These are phyloP conservation scores for Agriopis aurantiaria DNA, from an alignment of 2,888 invertebrate species.

Conservation along the genomic window DNA sequence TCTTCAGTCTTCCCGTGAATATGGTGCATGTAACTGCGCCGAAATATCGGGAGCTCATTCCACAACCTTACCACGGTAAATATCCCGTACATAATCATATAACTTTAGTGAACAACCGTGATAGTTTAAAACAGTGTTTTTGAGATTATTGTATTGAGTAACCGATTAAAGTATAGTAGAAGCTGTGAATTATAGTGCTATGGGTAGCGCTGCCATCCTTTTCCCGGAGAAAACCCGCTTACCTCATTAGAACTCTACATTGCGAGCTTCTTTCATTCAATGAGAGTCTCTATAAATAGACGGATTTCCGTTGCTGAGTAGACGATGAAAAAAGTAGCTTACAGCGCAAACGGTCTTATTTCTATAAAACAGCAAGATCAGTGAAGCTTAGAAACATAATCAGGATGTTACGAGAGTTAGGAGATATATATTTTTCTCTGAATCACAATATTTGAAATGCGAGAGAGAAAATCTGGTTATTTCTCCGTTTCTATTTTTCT, in stretches of 20 bases:
- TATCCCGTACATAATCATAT: too few relatives aligned
- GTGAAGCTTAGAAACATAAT: not conserved
- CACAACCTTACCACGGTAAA: too few relatives aligned
- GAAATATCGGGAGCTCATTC: too few relatives aligned
- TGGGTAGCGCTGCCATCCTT: not conserved
- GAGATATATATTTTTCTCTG: not conserved
- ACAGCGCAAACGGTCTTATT: slow-evolving; percentile 1
- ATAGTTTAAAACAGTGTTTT: too few relatives aligned
- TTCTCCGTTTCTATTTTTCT: too few relatives aligned
- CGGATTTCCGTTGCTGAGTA: not conserved
- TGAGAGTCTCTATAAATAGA: slow-evolving; percentile 7
- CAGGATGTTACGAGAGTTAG: not conserved
- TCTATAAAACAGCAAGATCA: not conserved
- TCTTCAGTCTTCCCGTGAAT: too few relatives aligned
- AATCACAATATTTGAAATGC: not conserved
- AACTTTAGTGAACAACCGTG: too few relatives aligned
- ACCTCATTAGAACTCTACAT: slow-evolving; percentile 13
- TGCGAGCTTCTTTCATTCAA: slow-evolving; percentile 14
- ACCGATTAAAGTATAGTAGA: too few relatives aligned
- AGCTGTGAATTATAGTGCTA: too few relatives aligned
- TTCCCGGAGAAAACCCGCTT: slow-evolving; percentile 5
- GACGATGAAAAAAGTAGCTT: not conserved
- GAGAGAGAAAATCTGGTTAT: too few relatives aligned
- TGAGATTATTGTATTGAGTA: too few relatives aligned
- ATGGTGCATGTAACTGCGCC: too few relatives aligned